Evolutionary conservation across 2,797 vertebrate species (phyloP).

Genomic region (Sebastes nivosus): DNA sequence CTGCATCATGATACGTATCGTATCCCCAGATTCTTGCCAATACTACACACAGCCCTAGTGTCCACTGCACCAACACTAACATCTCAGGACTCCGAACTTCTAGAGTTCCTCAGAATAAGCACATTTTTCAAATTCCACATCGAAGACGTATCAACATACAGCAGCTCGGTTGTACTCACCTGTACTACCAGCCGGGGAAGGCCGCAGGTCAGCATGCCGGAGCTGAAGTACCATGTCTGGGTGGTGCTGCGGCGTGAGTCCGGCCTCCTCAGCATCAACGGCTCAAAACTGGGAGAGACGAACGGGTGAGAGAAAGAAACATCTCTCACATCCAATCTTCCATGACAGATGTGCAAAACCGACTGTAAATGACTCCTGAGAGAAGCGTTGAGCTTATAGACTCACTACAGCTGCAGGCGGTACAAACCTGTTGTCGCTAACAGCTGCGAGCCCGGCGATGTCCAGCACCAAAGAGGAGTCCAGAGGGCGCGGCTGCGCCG

Average conservation of each 20-base stretch:
- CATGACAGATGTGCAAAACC: not conserved
- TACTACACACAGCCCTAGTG: no score
- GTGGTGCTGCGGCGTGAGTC: constrained; percentile 93
- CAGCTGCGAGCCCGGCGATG: constrained; percentile 94
- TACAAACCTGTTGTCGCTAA: constrained; percentile 93
- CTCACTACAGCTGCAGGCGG: not conserved
- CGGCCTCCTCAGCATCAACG: constrained; percentile 91
- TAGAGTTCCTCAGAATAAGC: not conserved
- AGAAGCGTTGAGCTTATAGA: not conserved
- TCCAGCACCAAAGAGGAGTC: constrained; percentile 92
- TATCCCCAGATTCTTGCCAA: no score
- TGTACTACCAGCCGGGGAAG: constrained; percentile 94
- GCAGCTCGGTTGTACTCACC: constrained; percentile 68
- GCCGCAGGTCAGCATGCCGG: constrained; percentile 91
- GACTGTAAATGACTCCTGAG: not conserved
- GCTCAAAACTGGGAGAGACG: constrained; percentile 86
- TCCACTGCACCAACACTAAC: not conserved
- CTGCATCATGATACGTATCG: no score
- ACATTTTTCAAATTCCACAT: not conserved
- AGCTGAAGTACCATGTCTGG: constrained; percentile 94
- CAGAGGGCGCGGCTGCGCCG: constrained; percentile 82
- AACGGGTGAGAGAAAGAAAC: not conserved
- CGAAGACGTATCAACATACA: not conserved
- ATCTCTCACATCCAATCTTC: not conserved
- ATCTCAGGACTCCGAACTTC: not conserved